Base-by-base conservation (phyloP, 2,888 invertebrate genomes). In the Elysia crispata region DNA sequence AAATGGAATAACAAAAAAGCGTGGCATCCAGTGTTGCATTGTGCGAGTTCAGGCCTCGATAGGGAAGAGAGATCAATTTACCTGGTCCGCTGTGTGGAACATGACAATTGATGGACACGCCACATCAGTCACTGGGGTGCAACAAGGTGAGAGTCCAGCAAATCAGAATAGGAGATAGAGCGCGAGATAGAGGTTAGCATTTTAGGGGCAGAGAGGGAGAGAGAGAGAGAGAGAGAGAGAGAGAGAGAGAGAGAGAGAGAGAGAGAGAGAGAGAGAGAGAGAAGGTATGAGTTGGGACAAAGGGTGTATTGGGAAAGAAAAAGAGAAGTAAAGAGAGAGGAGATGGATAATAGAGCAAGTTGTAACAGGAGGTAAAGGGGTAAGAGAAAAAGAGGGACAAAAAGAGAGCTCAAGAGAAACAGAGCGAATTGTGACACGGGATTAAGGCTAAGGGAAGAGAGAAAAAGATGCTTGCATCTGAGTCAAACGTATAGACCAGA, bases 171-270 rank as follows among this genome's bases (percentile, higher is more conserved):
- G 41, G 41, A n/a, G 28, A 54, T 11, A 13, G 74, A 54, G 62
- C 28, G 28, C 41, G 57, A n/a, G 62, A 74, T 1, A 28, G 33
- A 70, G n/a, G 79, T 41, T 23, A 57, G 31, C 5, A 49, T 33
- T 13, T 13, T 3, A 31, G 33, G 8, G 41, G 18, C 64, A 49
- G 66, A 76, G 66, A 23, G 20, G 30, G 30, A 30, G 62, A 57
- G 28, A 60, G 28, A 50, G 28, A 77, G 57, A 67, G 57, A 77
- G 33, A 62, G 70, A 33, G 54, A 57, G 77, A 69, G 60, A 70
- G 77, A 57, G n/a, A 54, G 64, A 66, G 20, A 41, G 66, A 41
- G 25, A 76, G 1, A 76, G 49, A 76, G 66, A 76, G 28, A 76
- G 49, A 76, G 28, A 76, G 67, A 67, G 67, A 67, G 67, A 49